Base-by-base conservation (phyloP, 2,888 invertebrate species). In the Bursaphelenchus okinawaensis region DNA sequence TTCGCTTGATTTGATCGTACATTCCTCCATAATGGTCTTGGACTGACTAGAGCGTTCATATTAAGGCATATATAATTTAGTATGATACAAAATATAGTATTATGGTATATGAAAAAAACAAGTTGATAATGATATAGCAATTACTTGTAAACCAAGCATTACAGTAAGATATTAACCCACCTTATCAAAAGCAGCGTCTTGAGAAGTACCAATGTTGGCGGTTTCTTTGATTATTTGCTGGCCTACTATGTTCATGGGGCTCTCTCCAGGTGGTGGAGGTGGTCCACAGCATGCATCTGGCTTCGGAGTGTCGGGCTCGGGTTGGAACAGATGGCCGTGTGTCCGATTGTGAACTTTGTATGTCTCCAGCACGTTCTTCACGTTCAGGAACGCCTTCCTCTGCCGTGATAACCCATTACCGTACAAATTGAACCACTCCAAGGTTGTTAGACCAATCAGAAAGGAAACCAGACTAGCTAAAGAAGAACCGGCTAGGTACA, bases 1-100 rank as follows among this genome's bases (percentile, higher is more conserved):
- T 51, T 29, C 68, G 68, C 22, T 68, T 62, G 26, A 68, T 69
- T 55, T 68, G 56, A 50, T 54, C 55, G 51, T 68, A 68, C 68
- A 68, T 68, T n/a, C 63, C 63, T 7, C 66, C 68, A 27, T 68
- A 68, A 51, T 68, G 68, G 23, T 68, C 55, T 51, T 55, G 62
- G 23, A 68, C 68, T 12, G 57, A 62, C 63, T 68, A 28, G 7
- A 59, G 52, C 9, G 51, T n/a, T n/a, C n/a, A n/a, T n/a, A n/a
- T n/a, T n/a, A n/a, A n/a, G n/a, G n/a, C n/a, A n/a, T n/a, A n/a
- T n/a, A n/a, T n/a, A n/a, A n/a, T n/a, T n/a, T n/a, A n/a, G n/a
- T n/a, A n/a, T n/a, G n/a, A n/a, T n/a, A n/a, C n/a, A n/a, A n/a
- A n/a, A n/a, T n/a, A n/a, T n/a, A n/a, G n/a, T n/a, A n/a, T n/a